phyloP scores from a whole-genome alignment of 2,888 invertebrate species.

The Drosophila imparisetae region DNA sequence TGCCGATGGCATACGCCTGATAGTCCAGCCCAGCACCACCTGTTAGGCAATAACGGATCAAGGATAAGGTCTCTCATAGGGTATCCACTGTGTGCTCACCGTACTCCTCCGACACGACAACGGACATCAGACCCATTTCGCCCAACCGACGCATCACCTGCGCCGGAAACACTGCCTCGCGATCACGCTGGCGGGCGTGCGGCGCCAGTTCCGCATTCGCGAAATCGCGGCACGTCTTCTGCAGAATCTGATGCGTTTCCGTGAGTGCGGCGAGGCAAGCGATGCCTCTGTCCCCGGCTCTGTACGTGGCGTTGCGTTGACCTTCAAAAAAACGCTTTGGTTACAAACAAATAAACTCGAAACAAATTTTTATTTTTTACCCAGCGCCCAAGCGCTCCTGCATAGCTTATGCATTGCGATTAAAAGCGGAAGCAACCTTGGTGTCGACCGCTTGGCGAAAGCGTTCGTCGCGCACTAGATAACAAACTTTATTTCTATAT shows the following conservation, averaged over 20 bases:
- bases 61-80: not conserved
- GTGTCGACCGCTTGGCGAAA: constrained; percentile 19
- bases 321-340: constrained; percentile 28
- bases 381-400: constrained; percentile 43
- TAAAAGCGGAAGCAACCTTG: constrained; percentile 12
- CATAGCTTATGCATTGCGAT: constrained; percentile 55
- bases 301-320: constrained; percentile 45
- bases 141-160: constrained; percentile 95
- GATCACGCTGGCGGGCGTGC: constrained; percentile 92
- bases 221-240: constrained; percentile 95
- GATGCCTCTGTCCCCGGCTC: constrained; percentile 86
- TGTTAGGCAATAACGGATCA: constrained; percentile 26
- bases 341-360: not conserved
- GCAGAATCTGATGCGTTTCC: constrained; percentile 95
- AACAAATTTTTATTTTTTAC: constrained; percentile 32
- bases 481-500: constrained; percentile 52
- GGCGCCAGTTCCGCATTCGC: constrained; percentile 95
- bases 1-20: constrained; percentile 94
- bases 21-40: constrained; percentile 95
- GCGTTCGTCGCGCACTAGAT: constrained; percentile 35
- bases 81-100: constrained; percentile 81
- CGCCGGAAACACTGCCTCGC: constrained; percentile 91
- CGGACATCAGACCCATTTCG: constrained; percentile 94
- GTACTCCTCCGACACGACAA: constrained; percentile 91
- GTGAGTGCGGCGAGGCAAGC: constrained; percentile 89